Conservation (phyloP, 2,888 invertebrate genomes). For the Orthosia gracilis region DNA sequence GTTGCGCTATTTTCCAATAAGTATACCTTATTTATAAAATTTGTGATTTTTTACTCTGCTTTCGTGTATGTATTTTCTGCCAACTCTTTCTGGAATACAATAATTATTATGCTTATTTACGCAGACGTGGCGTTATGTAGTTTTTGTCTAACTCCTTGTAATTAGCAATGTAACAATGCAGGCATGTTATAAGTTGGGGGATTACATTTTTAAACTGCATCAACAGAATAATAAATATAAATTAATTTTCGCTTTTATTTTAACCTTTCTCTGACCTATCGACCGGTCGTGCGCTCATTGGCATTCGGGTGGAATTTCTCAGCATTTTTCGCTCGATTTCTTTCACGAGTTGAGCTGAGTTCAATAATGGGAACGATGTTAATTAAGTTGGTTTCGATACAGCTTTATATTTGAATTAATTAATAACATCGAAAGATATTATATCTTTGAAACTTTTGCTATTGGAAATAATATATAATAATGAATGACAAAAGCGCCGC, state of each 20-base stretch:
- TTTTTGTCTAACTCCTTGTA: neutral
- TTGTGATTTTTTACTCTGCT: too few relatives aligned
- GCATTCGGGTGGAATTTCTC: conserved; percentile 15
- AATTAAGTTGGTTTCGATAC: conserved; percentile 13
- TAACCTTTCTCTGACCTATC: conserved; percentile 18
- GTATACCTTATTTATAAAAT: too few relatives aligned
- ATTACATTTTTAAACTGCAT: conserved; percentile 10
- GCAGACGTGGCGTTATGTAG: too few relatives aligned
- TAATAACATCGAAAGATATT: neutral
- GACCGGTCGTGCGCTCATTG: conserved; percentile 37
- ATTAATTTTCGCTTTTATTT: conserved; percentile 34
- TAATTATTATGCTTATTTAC: too few relatives aligned
- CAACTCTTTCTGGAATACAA: too few relatives aligned
- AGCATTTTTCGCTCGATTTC: neutral
- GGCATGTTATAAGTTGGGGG: too few relatives aligned
- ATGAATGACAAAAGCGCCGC: neutral
- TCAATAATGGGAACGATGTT: conserved; percentile 11
- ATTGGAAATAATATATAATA: neutral
- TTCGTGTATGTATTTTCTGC: too few relatives aligned
- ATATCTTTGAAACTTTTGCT: neutral
- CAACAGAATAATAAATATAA: conserved; percentile 17
- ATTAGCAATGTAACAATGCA: neutral
- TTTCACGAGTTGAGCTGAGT: conserved; percentile 29
- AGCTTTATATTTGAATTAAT: neutral
- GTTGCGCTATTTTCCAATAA: neutral